Evolutionary conservation across 1,140 invertebrate genomes (phyloP).

Genomic region (Bombus balteatus): DNA sequence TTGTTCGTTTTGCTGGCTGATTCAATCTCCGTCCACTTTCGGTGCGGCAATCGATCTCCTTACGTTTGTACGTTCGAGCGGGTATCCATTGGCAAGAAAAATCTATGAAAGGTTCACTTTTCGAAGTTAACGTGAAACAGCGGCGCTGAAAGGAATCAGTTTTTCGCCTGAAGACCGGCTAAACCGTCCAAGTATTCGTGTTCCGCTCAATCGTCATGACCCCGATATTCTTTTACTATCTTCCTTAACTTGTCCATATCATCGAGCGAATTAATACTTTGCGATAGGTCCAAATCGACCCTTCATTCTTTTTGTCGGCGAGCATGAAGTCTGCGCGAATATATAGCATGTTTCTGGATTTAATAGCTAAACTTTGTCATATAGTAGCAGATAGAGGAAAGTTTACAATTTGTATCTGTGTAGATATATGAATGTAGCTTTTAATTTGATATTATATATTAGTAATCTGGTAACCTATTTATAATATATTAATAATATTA

Average conservation of each 20-base stretch:
- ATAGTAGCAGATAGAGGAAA: too few relatives aligned
- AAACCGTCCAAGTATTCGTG: constrained; percentile 39
- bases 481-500: too few relatives aligned
- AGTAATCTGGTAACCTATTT: too few relatives aligned
- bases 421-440: too few relatives aligned
- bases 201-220: constrained; percentile 47
- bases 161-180: constrained; percentile 32
- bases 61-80: not conserved
- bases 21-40: constrained; percentile 44
- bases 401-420: too few relatives aligned
- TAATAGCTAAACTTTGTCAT: too few relatives aligned
- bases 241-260: constrained; percentile 63
- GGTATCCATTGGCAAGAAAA: constrained; percentile 55
- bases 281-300: constrained; percentile 26
- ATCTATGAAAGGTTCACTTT: constrained; percentile 56
- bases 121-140: constrained; percentile 30
- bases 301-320: constrained; percentile 41
- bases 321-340: not conserved
- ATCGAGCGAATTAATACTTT: constrained; percentile 33
- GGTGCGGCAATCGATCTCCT: constrained; percentile 45
- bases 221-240: constrained; percentile 55
- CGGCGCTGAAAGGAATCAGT: constrained; percentile 45
- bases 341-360: not conserved
- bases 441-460: too few relatives aligned
- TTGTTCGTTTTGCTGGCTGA: constrained; percentile 32